Percentiles rank a stretch among this genome's conserved stretches.
Evolutionary conservation across 2,113 vertebrate genomes (phyloP).

Genomic region (Edolisoma coerulescens): DNA sequence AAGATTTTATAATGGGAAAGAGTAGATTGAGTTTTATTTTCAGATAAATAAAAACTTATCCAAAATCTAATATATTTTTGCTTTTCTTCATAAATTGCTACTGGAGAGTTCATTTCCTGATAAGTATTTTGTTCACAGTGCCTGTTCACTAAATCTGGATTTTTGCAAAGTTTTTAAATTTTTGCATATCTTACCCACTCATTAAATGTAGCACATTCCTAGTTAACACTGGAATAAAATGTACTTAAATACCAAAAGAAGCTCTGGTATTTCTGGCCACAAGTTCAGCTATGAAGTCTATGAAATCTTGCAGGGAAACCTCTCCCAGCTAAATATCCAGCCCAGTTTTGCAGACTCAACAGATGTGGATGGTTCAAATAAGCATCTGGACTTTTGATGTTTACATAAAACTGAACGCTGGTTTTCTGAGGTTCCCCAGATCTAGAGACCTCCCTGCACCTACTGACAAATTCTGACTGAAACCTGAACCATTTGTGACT

Average conservation of each 20-base stretch:
- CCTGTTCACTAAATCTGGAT: neutral
- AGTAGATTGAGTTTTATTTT: neutral
- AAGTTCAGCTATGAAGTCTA: constrained; percentile 27
- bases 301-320: constrained; percentile 38
- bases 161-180: neutral
- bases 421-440: constrained; percentile 7
- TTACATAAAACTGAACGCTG: neutral
- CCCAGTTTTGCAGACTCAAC: constrained; percentile 9
- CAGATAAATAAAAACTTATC: neutral
- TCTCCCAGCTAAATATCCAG: constrained; percentile 26
- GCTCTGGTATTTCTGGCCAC: constrained; percentile 45
- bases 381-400: constrained; percentile 50
- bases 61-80: neutral
- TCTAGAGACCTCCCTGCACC: neutral
- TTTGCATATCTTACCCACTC: neutral
- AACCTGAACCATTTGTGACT: neutral
- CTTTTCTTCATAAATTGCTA: neutral
- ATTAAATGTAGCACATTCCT: neutral
- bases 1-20: neutral
- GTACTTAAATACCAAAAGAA: constrained; percentile 6
- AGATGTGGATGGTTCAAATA: constrained; percentile 46
- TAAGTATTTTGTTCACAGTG: neutral
- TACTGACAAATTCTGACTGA: neutral
- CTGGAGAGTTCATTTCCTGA: neutral
- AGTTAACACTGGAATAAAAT: constrained; percentile 13